phyloP scores from a whole-genome alignment of 2,113 vertebrate species.

The Merops nubicus region DNA sequence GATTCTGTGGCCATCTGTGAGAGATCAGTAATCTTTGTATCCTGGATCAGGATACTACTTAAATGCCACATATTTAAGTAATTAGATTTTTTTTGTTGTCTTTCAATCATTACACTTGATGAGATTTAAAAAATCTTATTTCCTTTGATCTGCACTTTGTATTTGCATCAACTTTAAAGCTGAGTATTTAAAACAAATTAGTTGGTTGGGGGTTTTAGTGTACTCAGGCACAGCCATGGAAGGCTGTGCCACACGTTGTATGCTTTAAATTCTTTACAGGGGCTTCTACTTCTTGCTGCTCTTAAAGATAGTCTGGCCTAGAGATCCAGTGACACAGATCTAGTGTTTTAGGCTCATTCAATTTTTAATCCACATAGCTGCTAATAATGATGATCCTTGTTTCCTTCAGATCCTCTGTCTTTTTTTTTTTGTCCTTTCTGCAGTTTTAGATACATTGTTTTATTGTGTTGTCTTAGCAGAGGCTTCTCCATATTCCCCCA shows the following conservation, averaged over 20 bases:
- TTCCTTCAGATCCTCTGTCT: background rate
- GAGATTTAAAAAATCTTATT: background rate
- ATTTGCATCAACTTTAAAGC: background rate
- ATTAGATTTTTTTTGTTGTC: background rate
- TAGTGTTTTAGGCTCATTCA: background rate
- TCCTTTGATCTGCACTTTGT: background rate
- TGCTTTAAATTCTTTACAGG: background rate
- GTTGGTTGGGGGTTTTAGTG: background rate
- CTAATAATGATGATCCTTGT: background rate
- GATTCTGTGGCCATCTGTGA: background rate
- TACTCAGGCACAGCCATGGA: background rate
- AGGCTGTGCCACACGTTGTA: background rate
- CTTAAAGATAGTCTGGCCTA: background rate
- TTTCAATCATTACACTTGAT: background rate
- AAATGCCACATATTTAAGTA: background rate
- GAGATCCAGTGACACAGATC: background rate
- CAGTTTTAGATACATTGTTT: background rate
- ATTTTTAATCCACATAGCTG: background rate
- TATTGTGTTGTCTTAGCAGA: background rate
- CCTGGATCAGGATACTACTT: background rate
- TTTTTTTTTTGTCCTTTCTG: background rate
- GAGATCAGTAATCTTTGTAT: background rate
- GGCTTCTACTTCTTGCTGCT: background rate
- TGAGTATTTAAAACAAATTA: background rate
- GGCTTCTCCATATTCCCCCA: background rate